These are phyloP conservation scores for Spatulosminthurus flaviceps DNA, from an alignment of 2,888 invertebrate genomes.

Conservation along the genomic window DNA sequence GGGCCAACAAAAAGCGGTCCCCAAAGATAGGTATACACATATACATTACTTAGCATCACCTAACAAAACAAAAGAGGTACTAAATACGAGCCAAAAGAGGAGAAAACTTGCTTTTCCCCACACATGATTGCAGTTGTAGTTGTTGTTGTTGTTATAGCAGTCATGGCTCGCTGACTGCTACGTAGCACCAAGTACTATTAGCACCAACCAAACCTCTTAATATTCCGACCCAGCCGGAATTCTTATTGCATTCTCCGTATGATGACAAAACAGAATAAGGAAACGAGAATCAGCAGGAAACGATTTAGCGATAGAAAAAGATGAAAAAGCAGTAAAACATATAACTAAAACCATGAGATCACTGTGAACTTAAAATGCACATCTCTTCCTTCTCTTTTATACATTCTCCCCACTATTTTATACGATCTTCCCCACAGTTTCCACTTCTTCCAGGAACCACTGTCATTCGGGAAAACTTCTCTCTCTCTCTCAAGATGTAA, in stretches of 20 bases:
- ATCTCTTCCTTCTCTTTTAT: background rate
- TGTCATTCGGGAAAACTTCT: too few relatives aligned
- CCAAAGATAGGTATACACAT: slow-evolving; percentile 30
- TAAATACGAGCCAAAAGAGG: slow-evolving; percentile 24
- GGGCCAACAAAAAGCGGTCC: slow-evolving; percentile 13
- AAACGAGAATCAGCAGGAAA: background rate
- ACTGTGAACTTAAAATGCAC: slow-evolving; percentile 2
- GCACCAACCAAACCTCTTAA: background rate
- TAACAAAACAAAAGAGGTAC: slow-evolving; percentile 35
- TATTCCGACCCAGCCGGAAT: background rate
- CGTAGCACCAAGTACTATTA: background rate
- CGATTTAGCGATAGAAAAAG: background rate
- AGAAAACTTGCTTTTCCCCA: slow-evolving; percentile 21
- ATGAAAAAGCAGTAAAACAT: slow-evolving; percentile 15
- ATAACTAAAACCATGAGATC: slow-evolving; percentile 13
- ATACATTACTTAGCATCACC: slow-evolving; percentile 39
- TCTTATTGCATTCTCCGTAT: too few relatives aligned
- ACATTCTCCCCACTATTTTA: too few relatives aligned
- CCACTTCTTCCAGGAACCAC: too few relatives aligned
- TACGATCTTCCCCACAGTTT: too few relatives aligned
- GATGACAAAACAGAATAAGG: background rate
- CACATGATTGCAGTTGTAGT: background rate
- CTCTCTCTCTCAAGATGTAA: too few relatives aligned
- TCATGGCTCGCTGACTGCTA: background rate
- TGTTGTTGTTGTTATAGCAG: background rate